phyloP scores from a whole-genome alignment of 2,797 vertebrate genomes.

The Phalanger gymnotis region DNA sequence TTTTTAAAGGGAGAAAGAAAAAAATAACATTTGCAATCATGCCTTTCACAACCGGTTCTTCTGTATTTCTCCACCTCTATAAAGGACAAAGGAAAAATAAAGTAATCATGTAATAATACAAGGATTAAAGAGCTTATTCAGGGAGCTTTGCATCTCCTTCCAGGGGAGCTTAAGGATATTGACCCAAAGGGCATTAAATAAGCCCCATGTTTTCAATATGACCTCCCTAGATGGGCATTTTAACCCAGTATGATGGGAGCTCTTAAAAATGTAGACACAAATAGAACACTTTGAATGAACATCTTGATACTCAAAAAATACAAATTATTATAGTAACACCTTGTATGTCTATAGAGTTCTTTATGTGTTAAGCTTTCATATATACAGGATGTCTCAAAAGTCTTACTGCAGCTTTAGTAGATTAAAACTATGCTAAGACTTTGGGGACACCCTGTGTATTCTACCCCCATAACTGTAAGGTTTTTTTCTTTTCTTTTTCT shows the following conservation, averaged over 20 bases:
- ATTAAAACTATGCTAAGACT: background rate
- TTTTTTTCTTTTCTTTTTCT: background rate
- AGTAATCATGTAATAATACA: constrained; percentile 40
- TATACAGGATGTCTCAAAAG: background rate
- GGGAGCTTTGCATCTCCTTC: constrained; percentile 19
- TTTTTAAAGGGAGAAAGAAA: background rate
- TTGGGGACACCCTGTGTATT: background rate
- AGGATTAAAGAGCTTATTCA: constrained; percentile 6
- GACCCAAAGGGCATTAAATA: background rate
- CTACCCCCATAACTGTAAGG: background rate
- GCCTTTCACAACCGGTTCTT: constrained; percentile 37
- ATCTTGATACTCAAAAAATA: background rate
- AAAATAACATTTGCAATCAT: constrained; percentile 19
- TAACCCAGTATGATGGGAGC: background rate
- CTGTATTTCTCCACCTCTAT: constrained; percentile 31
- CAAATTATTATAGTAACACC: background rate
- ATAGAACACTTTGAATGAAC: background rate
- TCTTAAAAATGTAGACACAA: background rate
- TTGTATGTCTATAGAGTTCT: background rate
- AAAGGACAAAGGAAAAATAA: constrained; percentile 22
- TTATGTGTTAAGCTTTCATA: background rate
- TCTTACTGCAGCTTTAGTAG: background rate
- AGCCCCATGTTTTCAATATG: background rate
- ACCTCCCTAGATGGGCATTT: constrained; percentile 30
- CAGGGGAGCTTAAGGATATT: background rate